Evolutionary conservation across 2,888 invertebrate genomes (phyloP).

Genomic region (Chrysina gloriosa): DNA sequence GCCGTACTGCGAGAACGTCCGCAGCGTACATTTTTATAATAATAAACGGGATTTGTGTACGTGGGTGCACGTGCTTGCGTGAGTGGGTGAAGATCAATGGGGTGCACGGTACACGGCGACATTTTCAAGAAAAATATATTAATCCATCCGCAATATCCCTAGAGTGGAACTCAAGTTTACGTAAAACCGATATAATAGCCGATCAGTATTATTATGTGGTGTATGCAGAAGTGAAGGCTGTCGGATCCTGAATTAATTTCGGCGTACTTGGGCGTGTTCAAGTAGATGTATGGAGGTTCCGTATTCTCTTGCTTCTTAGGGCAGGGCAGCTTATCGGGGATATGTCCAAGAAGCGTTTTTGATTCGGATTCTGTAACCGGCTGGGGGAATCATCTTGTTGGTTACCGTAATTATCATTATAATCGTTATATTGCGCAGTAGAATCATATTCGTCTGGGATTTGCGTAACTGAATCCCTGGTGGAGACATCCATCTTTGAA

Average conservation of each 20-base stretch:
- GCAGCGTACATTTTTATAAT: constrained; percentile 13
- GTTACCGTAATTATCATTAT: constrained; percentile 50
- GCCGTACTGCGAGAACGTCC: neutral
- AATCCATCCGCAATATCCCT: neutral
- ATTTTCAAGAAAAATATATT: neutral
- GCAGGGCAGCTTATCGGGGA: constrained; percentile 61
- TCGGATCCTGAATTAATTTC: constrained; percentile 51
- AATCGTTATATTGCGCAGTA: constrained; percentile 43
- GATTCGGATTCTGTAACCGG: constrained; percentile 51
- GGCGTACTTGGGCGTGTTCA: constrained; percentile 56
- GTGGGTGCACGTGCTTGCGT: neutral
- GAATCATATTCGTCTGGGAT: constrained; percentile 38
- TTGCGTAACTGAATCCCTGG: constrained; percentile 41
- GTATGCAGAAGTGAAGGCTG: constrained; percentile 30
- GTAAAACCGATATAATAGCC: constrained; percentile 16
- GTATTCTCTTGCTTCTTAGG: constrained; percentile 60
- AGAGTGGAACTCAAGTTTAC: constrained; percentile 13
- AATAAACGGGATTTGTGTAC: constrained; percentile 13
- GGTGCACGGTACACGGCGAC: constrained; percentile 25
- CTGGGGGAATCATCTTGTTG: constrained; percentile 53
- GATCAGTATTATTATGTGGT: constrained; percentile 8
- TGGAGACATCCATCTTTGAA: constrained; percentile 48
- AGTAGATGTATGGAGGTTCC: constrained; percentile 55
- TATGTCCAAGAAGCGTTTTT: constrained; percentile 56
- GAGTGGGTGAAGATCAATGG: constrained; percentile 20